Evolutionary conservation across 2,888 invertebrate genomes (phyloP).

Genomic region (Leucophenga maculata): DNA sequence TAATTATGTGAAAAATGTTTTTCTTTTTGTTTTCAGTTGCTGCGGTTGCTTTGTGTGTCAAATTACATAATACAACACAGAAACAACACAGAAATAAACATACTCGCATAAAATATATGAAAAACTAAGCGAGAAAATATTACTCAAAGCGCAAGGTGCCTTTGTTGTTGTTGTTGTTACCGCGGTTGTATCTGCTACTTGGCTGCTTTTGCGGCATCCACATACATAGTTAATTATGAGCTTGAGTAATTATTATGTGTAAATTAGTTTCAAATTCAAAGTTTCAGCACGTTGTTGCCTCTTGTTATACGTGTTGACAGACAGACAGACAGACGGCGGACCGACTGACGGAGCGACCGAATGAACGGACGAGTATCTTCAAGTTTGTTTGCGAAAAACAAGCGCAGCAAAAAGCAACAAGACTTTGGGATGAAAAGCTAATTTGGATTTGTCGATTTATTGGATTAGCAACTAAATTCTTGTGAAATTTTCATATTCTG

Average conservation of each 20-base stretch:
- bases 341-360: too few relatives aligned
- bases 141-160: constrained; percentile 1
- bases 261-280: constrained; percentile 18
- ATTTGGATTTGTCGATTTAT: not conserved
- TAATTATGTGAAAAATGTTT: constrained; percentile 18
- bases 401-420: not conserved
- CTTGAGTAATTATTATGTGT: constrained; percentile 19
- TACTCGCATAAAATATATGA: not conserved
- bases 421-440: not conserved
- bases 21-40: not conserved
- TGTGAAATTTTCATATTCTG: not conserved
- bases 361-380: not conserved
- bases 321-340: too few relatives aligned
- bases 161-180: not conserved
- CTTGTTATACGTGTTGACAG: constrained; percentile 2
- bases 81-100: not conserved
- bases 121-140: not conserved
- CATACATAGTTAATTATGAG: constrained; percentile 16
- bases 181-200: not conserved
- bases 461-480: not conserved
- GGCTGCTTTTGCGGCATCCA: constrained; percentile 1
- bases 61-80: constrained; percentile 7
- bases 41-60: constrained; percentile 20
- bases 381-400: not conserved
- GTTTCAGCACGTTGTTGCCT: constrained; percentile 1